Evolutionary conservation across 2,113 vertebrate species (phyloP).

Genomic region (Chionomys nivalis): DNA sequence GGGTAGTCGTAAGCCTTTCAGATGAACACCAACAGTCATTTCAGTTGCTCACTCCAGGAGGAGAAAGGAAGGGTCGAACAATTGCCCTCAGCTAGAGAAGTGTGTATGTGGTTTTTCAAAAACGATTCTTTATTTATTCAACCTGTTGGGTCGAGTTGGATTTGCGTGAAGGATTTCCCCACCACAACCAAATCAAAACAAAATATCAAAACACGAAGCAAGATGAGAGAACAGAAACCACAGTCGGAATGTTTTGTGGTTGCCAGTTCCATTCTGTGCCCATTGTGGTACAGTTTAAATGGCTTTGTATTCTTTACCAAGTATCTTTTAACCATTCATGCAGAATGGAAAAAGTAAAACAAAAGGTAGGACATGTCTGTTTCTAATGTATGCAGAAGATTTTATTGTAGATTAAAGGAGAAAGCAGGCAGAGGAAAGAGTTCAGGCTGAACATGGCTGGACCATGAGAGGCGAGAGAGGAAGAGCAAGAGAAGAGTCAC

Average conservation of each 20-base stretch:
- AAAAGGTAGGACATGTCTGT: neutral
- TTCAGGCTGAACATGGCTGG: neutral
- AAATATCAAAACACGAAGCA: slow-evolving; percentile 36
- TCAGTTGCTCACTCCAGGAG: neutral
- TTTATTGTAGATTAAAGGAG: neutral
- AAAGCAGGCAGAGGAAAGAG: neutral
- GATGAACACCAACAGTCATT: neutral
- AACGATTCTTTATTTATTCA: slow-evolving; percentile 54
- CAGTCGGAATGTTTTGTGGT: neutral
- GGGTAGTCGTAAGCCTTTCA: neutral
- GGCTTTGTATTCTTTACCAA: neutral
- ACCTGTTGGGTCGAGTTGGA: slow-evolving; percentile 38
- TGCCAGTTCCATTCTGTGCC: neutral
- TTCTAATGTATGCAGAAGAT: neutral
- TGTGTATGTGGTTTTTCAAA: neutral
- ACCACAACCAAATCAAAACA: slow-evolving; percentile 51
- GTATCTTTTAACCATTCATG: neutral
- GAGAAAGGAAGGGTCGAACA: neutral
- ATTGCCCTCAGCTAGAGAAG: neutral
- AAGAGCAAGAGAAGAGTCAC: neutral
- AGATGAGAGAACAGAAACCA: slow-evolving; percentile 50
- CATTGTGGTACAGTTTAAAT: neutral
- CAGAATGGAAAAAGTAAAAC: neutral
- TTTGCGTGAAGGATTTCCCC: slow-evolving; percentile 3
- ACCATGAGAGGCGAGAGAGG: neutral